Percentiles rank a stretch among this genome's conserved stretches.
phyloP scores from a whole-genome alignment of 2,113 vertebrate species.

The Sarotherodon lohbergeri region DNA sequence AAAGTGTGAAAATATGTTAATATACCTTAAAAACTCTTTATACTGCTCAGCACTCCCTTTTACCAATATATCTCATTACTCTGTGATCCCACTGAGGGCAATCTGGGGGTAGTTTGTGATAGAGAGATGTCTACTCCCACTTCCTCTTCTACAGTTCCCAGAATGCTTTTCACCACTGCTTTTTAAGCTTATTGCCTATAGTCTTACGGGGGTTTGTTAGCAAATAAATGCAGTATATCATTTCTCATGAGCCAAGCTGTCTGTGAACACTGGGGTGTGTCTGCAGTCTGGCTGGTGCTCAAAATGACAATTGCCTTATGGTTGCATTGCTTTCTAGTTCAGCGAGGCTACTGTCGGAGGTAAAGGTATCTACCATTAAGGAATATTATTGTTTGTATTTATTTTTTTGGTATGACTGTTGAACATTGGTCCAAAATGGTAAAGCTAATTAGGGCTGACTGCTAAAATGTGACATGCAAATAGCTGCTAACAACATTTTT shows the following conservation, averaged over 20 bases:
- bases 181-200: background rate
- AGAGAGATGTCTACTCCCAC: background rate
- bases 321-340: conserved; percentile 2
- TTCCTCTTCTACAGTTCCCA: background rate
- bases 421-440: background rate
- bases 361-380: background rate
- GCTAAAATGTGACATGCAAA: conserved; percentile 10
- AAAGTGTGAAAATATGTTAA: background rate
- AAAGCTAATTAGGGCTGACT: background rate
- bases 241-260: background rate
- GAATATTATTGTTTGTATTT: background rate
- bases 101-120: background rate
- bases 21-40: background rate
- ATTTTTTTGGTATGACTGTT: background rate
- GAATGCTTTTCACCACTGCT: background rate
- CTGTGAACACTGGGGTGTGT: background rate
- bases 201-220: background rate
- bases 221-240: background rate
- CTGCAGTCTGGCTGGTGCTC: background rate
- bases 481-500: background rate
- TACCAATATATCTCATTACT: background rate
- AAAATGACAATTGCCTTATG: background rate
- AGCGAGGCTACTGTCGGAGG: background rate
- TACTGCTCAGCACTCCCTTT: background rate
- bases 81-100: background rate